A percentile compares a stretch with the other conserved stretches of the same genome.
Evolutionary conservation across 1,140 invertebrate species (phyloP).

Genomic region (Drosophila ogumai): DNA sequence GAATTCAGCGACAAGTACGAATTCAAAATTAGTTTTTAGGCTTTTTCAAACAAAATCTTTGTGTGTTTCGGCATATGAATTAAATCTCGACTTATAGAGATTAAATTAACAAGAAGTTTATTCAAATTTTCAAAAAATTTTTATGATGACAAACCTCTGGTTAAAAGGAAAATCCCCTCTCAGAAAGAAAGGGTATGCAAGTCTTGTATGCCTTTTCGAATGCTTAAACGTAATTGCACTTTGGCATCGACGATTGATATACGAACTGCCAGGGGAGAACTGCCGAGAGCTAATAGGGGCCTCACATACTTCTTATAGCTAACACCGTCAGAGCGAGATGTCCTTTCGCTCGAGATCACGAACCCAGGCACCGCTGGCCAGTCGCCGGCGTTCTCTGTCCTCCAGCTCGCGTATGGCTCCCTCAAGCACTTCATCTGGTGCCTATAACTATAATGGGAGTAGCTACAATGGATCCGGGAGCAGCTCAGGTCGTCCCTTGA

Average conservation of each 20-base stretch:
- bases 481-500: constrained; percentile 66
- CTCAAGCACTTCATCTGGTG: constrained; percentile 32
- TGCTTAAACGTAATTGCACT: constrained; percentile 62
- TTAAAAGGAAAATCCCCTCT: constrained; percentile 4
- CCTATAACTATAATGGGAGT: constrained; percentile 71
- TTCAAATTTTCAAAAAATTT: too few relatives aligned
- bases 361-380: constrained; percentile 72
- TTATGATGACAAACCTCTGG: background rate
- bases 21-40: too few relatives aligned
- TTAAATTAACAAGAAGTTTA: too few relatives aligned
- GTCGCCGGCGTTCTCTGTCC: constrained; percentile 77
- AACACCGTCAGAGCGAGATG: constrained; percentile 54
- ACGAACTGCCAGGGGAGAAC: constrained; percentile 26
- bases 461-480: constrained; percentile 57
- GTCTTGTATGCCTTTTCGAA: constrained; percentile 18
- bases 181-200: constrained; percentile 10
- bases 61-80: too few relatives aligned
- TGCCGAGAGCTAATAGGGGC: constrained; percentile 24
- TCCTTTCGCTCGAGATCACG: constrained; percentile 84
- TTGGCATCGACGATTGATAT: constrained; percentile 53
- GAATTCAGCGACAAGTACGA: background rate
- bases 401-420: constrained; percentile 67
- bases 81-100: too few relatives aligned
- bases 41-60: too few relatives aligned
- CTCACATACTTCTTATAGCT: constrained; percentile 5